phyloP scores from a whole-genome alignment of 2,888 invertebrate species.

The Pemphredon lugubris region DNA sequence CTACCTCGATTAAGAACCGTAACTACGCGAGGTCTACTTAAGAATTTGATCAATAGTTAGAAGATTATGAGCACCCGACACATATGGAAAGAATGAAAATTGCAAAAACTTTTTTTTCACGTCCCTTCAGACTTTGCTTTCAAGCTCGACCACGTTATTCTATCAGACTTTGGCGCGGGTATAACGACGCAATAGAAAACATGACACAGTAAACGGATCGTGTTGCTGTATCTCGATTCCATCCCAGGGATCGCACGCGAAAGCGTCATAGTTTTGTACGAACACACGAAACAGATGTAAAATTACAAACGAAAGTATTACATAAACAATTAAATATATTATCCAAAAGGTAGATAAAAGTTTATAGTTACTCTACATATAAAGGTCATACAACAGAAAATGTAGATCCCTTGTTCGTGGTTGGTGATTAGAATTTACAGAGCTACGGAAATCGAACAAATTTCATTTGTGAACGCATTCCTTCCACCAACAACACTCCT shows the following conservation, averaged over 20 bases:
- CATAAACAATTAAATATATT: slow-evolving; percentile 54
- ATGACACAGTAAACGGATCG: slow-evolving; percentile 16
- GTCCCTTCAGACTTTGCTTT: slow-evolving; percentile 30
- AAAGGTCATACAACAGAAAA: slow-evolving; percentile 45
- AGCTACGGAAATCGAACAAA: slow-evolving; percentile 23
- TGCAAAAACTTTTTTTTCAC: slow-evolving; percentile 29
- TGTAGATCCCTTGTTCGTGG: slow-evolving; percentile 37
- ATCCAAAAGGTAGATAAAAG: slow-evolving; percentile 51
- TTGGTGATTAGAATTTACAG: slow-evolving; percentile 30
- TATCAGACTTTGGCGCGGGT: slow-evolving; percentile 36
- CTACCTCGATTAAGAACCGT: slow-evolving; percentile 40
- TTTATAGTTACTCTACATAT: slow-evolving; percentile 40
- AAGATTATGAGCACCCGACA: slow-evolving; percentile 47
- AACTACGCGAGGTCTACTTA: slow-evolving; percentile 50
- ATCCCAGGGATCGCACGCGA: slow-evolving; percentile 41
- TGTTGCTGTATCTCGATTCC: slow-evolving; percentile 23
- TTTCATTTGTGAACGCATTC: slow-evolving; percentile 11
- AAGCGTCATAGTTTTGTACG: slow-evolving; percentile 3
- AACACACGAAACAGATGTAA: slow-evolving; percentile 39
- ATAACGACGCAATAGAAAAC: slow-evolving; percentile 29
- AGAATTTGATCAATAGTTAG: slow-evolving; percentile 52
- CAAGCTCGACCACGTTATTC: slow-evolving; percentile 36
- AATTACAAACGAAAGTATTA: slow-evolving; percentile 46
- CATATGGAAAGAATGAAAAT: slow-evolving; percentile 42
- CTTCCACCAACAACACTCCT: not conserved